Percentiles rank a stretch among this genome's conserved stretches.
Evolutionary conservation across 64 coral and sea anemone species (phyloP).

Genomic region (Stichodactyla mertensii): DNA sequence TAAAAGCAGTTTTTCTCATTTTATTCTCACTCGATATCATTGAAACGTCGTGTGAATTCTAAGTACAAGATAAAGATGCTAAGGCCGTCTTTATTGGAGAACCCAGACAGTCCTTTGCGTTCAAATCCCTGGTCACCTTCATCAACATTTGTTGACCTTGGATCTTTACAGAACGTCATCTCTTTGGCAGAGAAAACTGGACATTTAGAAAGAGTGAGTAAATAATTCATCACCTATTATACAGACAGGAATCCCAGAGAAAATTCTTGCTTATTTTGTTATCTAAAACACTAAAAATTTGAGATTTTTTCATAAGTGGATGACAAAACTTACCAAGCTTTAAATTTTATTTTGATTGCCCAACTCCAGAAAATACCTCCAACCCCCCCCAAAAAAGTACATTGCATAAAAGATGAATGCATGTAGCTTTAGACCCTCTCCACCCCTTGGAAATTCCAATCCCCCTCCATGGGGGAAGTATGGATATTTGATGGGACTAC

Average conservation of each 20-base stretch:
- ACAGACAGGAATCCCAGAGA: neutral
- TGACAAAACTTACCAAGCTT: too few relatives aligned
- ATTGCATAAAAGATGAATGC: too few relatives aligned
- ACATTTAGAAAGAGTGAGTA: conserved; percentile 27
- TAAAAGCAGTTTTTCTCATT: neutral
- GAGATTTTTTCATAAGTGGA: too few relatives aligned
- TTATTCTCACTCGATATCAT: neutral
- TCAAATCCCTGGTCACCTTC: conserved; percentile 89
- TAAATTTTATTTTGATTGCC: too few relatives aligned
- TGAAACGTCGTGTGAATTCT: neutral
- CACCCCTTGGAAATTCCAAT: neutral
- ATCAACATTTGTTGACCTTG: conserved; percentile 74
- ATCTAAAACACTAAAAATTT: too few relatives aligned
- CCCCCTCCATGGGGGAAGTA: neutral
- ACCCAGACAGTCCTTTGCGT: neutral
- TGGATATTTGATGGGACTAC: neutral
- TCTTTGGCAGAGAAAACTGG: conserved; percentile 66
- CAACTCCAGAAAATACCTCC: too few relatives aligned
- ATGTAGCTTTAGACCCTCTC: neutral
- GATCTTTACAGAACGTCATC: conserved; percentile 70
- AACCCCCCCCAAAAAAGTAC: too few relatives aligned
- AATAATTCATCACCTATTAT: neutral
- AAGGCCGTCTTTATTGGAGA: conserved; percentile 13
- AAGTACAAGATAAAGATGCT: neutral
- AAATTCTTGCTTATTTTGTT: too few relatives aligned